Conservation (phyloP, 2,888 invertebrate species). For the Germaria angustata region DNA sequence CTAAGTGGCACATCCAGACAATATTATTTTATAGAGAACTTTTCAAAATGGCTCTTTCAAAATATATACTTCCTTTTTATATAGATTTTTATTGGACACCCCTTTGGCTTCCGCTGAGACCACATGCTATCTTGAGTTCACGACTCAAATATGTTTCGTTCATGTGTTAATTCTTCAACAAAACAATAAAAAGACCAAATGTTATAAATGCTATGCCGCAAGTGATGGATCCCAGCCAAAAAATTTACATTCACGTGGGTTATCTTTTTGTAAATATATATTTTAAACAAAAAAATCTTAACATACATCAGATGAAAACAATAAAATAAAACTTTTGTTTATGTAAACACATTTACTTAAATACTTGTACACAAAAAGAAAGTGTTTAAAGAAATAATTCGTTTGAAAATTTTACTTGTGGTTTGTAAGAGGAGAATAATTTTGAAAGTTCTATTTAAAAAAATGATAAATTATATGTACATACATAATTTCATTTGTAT, state of each 20-base stretch:
- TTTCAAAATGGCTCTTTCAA: no score
- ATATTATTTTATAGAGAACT: no score
- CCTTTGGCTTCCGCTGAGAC: not conserved
- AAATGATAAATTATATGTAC: no score
- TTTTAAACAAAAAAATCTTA: not conserved
- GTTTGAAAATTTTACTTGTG: not conserved
- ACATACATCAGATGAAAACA: no score
- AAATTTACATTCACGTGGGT: constrained; percentile 27
- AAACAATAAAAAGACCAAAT: constrained; percentile 30
- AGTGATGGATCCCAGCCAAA: constrained; percentile 46
- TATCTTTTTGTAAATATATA: not conserved
- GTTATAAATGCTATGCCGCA: not conserved
- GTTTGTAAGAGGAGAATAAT: no score
- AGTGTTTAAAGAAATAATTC: not conserved
- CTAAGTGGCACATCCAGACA: no score
- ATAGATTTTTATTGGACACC: no score
- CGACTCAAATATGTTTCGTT: not conserved
- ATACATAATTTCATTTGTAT: no score
- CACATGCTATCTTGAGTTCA: not conserved
- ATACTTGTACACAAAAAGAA: not conserved
- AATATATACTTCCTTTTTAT: no score
- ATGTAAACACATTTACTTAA: not conserved
- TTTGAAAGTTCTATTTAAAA: no score
- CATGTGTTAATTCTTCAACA: not conserved
- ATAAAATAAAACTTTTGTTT: not conserved